Base-by-base conservation (phyloP, 2,797 vertebrate species). In the Bufotes viridis region DNA sequence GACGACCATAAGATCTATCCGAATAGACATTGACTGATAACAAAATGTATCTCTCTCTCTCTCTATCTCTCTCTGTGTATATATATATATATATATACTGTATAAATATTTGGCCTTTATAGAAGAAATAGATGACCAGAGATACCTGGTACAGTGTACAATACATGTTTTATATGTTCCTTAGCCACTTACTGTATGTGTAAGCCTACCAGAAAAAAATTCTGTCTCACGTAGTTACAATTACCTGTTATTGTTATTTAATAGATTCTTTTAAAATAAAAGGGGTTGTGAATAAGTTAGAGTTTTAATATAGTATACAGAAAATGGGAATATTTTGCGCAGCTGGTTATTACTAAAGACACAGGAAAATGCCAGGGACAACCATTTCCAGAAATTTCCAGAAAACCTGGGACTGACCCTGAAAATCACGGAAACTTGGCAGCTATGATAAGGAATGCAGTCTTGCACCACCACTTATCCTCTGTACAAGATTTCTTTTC, bases 401-500 rank as follows among this genome's bases (percentile, higher is more conserved):
- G 49, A 78, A 78, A 78, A 55, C 74, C 51, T n/a, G 49, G 49
- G 51, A 22, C 51, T 53, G 20, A 7, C 22, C 12, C 11, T 24
- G 22, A 6, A 53, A 55, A 53, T 55, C 12, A 55, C 6, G 74
- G 51, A 55, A 55, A 78, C 74, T 78, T 78, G 74, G 22, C 63
- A 82, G n/a, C 20, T 22, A 7, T 53, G 9, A 76, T 53, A 53
- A 53, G 11, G 22, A 53, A 53, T n/a, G 49, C 22, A 53, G 42
- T 76, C 42, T 76, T 76, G 42, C 14, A 76, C 20, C 14, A 76
- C 20, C 42, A 51, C 74, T 22, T 51, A 76, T 76, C 49, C 74
- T 82, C 24, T 82, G 42, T 18, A 20, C 81, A 55, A 70, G 49
- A 67, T 24, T 55, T 70, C 65, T 55, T 82, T 72, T 72, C 24